These are phyloP conservation scores for Ceratina calcarata DNA, from an alignment of 1,140 invertebrate species.

Conservation along the genomic window DNA sequence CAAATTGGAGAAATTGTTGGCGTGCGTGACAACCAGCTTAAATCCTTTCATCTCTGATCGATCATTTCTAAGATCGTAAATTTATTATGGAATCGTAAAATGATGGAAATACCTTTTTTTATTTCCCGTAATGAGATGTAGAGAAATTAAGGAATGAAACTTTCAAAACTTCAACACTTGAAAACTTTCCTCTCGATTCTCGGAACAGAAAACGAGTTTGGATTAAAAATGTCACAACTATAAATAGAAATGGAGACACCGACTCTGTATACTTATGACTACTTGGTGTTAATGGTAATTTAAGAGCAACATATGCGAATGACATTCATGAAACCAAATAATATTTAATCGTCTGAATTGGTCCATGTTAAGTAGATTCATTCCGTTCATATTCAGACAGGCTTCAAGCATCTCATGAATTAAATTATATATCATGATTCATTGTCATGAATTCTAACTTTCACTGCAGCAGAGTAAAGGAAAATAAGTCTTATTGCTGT, in stretches of 20 bases:
- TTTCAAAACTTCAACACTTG: neutral
- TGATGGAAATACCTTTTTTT: too few species aligned
- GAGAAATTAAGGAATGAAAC: neutral
- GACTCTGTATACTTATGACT: neutral
- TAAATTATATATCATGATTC: too few species aligned
- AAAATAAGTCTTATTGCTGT: too few species aligned
- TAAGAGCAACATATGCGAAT: neutral
- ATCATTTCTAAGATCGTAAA: neutral
- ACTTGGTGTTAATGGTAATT: neutral
- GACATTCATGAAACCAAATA: neutral
- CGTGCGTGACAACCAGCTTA: conserved; percentile 36
- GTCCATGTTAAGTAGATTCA: neutral
- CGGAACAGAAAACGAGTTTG: neutral
- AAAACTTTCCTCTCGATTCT: conserved; percentile 15
- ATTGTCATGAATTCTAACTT: too few species aligned
- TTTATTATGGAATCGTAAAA: conserved; percentile 8
- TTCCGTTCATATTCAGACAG: neutral
- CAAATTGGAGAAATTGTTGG: conserved; percentile 43
- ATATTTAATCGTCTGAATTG: neutral
- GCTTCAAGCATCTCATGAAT: too few species aligned
- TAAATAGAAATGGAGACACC: conserved; percentile 16
- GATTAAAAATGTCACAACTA: conserved; percentile 9
- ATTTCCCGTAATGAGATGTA: too few species aligned
- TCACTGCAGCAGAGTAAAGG: too few species aligned
- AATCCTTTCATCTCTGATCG: conserved; percentile 9